Conservation (phyloP, 1,140 invertebrate genomes). For the Heliconius himera region DNA sequence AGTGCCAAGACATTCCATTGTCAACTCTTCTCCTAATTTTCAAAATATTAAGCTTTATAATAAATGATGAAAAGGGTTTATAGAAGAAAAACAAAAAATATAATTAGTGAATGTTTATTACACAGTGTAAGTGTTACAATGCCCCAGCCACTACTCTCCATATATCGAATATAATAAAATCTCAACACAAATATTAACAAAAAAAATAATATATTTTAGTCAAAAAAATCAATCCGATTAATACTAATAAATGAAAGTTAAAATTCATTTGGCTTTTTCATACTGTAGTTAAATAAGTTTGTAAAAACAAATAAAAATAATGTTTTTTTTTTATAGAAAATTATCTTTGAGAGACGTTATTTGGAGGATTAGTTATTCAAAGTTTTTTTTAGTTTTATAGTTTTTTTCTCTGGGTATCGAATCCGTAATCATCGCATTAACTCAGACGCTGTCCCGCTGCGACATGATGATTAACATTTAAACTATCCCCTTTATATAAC, state of each 20-base stretch:
- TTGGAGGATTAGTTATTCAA: background rate
- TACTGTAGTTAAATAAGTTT: background rate
- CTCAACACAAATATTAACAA: conserved; percentile 47
- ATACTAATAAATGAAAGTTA: conserved; percentile 21
- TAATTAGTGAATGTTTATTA: conserved; percentile 47
- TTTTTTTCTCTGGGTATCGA: too few relatives aligned
- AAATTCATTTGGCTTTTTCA: conserved; percentile 40
- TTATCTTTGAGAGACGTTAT: background rate
- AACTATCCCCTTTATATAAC: background rate
- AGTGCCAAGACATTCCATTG: background rate
- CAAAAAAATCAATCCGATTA: conserved; percentile 39
- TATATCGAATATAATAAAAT: conserved; percentile 38
- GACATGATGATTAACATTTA: background rate
- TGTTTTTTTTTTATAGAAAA: background rate
- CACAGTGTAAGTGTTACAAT: conserved; percentile 41
- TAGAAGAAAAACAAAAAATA: conserved; percentile 16
- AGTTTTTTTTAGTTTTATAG: background rate
- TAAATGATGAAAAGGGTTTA: background rate
- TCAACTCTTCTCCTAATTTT: background rate
- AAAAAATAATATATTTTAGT: conserved; percentile 37
- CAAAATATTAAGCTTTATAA: background rate
- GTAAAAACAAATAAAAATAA: background rate
- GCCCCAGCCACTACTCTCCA: conserved; percentile 24
- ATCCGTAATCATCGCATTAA: too few relatives aligned
- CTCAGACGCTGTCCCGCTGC: too few relatives aligned